A percentile compares a stretch with the other conserved stretches of the same genome.
phyloP scores from a whole-genome alignment of 2,797 vertebrate species.

The Peromyscus attwateri region DNA sequence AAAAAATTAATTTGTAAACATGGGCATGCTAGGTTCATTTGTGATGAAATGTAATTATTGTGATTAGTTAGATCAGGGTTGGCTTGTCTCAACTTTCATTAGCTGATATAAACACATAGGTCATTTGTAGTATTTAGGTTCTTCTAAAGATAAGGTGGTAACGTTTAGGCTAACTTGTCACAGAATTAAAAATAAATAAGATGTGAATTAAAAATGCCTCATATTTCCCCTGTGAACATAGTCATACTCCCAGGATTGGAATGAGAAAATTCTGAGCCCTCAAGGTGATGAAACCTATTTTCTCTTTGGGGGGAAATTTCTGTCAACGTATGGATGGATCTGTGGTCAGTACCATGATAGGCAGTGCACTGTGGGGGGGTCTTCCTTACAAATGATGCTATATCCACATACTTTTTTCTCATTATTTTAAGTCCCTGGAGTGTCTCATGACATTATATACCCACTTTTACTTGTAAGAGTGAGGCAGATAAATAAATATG shows the following conservation, averaged over 20 bases:
- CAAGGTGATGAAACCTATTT: neutral
- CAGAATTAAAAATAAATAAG: slow-evolving; percentile 40
- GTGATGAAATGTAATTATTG: slow-evolving; percentile 40
- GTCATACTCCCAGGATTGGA: neutral
- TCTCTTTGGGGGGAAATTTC: neutral
- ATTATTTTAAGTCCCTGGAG: neutral
- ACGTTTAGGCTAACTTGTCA: slow-evolving; percentile 25
- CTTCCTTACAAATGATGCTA: neutral
- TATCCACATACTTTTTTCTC: neutral
- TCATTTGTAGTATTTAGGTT: neutral
- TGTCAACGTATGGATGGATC: neutral
- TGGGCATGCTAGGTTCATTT: slow-evolving; percentile 23
- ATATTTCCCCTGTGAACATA: neutral
- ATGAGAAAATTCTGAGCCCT: slow-evolving; percentile 40
- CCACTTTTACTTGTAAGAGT: neutral
- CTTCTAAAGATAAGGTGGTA: neutral
- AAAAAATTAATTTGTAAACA: slow-evolving; percentile 25
- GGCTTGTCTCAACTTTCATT: neutral
- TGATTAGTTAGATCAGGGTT: slow-evolving; percentile 37
- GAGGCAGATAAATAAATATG: neutral
- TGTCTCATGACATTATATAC: neutral
- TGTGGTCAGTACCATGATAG: neutral
- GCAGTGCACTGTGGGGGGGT: neutral
- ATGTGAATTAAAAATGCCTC: neutral
- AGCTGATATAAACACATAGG: neutral